Percentiles rank a stretch among this genome's conserved stretches.
These are phyloP conservation scores for Amphipoea lucens DNA, from an alignment of 2,888 invertebrate genomes.

Conservation along the genomic window DNA sequence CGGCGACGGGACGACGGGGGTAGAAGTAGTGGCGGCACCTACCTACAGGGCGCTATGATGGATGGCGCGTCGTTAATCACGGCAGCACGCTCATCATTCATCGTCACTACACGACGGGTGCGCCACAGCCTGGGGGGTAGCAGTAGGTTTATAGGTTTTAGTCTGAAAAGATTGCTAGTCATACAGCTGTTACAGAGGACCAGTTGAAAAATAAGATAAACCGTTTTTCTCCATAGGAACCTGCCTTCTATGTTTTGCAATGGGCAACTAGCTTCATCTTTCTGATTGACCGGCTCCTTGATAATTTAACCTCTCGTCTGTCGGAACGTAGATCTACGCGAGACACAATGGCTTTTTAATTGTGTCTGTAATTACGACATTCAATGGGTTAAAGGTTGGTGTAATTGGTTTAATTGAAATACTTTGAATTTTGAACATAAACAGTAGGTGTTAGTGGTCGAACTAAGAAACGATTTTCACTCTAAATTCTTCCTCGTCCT, in stretches of 20 bases:
- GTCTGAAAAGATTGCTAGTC: neutral
- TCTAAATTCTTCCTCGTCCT: too few species aligned
- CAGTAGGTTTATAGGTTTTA: conserved; percentile 40
- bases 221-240: neutral
- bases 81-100: conserved; percentile 71
- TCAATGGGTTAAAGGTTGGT: too few species aligned
- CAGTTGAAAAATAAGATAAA: neutral
- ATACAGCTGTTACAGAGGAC: too few species aligned
- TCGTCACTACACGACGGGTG: conserved; percentile 65
- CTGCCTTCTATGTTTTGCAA: neutral
- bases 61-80: conserved; percentile 83
- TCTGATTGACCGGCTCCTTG: too few species aligned
- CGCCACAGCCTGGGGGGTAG: conserved; percentile 30
- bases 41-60: conserved; percentile 70
- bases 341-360: too few species aligned
- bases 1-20: conserved; percentile 63
- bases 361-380: too few species aligned
- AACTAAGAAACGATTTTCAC: too few species aligned
- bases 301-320: neutral
- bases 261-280: neutral
- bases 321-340: too few species aligned
- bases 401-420: neutral
- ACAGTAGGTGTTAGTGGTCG: neutral
- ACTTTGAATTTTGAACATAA: neutral
- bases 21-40: conserved; percentile 48